These are phyloP conservation scores for Somateria mollissima DNA, from an alignment of 2,797 vertebrate genomes.

Conservation along the genomic window DNA sequence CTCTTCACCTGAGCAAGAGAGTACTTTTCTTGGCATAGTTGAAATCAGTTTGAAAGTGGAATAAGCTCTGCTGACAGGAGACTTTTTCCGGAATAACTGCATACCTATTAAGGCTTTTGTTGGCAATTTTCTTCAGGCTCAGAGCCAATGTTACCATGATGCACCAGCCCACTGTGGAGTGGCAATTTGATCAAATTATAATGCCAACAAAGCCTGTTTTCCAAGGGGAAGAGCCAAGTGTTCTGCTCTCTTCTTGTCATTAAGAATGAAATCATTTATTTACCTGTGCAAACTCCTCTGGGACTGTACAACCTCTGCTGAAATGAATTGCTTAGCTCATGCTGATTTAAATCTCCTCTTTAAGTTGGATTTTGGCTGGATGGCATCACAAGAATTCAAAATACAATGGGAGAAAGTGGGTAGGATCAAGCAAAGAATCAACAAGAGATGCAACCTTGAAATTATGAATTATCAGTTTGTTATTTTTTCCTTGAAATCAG, in stretches of 20 bases:
- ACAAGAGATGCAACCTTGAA: not conserved
- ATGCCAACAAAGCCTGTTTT: not conserved
- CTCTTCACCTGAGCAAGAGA: not conserved
- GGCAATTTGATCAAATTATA: not conserved
- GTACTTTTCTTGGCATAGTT: fast-evolving
- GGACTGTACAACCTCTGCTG: not conserved
- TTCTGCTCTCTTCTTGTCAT: not conserved
- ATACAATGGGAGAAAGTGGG: not conserved
- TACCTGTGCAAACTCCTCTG: not conserved
- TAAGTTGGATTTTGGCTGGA: not conserved
- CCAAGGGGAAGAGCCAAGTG: not conserved
- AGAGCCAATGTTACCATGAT: not conserved
- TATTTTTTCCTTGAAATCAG: not conserved
- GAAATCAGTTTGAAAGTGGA: not conserved
- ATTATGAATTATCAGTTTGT: not conserved
- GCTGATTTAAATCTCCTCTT: not conserved
- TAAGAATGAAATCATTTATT: not conserved
- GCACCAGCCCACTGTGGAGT: not conserved
- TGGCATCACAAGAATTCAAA: not conserved
- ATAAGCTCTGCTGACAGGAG: not conserved
- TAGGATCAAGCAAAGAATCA: not conserved
- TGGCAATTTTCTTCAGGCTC: not conserved
- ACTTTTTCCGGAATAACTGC: not conserved
- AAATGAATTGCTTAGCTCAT: not conserved
- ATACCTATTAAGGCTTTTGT: not conserved